phyloP scores from a whole-genome alignment of 2,797 vertebrate genomes.

The Microctenopoma steveboyesi region DNA sequence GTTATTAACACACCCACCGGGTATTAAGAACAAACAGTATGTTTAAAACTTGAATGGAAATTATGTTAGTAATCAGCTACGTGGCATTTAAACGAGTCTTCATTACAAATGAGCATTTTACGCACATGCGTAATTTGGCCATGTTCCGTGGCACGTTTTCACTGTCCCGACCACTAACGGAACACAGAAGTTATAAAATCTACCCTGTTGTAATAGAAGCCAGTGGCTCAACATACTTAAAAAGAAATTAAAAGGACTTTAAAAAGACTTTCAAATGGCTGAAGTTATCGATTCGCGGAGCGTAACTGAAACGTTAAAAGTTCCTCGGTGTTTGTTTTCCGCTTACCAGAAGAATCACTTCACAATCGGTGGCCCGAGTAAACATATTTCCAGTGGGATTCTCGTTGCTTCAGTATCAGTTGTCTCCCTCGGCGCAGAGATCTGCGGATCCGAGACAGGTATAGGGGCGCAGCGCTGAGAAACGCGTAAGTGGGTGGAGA shows the following conservation, averaged over 20 bases:
- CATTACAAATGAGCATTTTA: constrained; percentile 22
- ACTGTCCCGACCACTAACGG: not conserved
- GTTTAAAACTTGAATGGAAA: not conserved
- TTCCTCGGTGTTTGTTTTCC: not conserved
- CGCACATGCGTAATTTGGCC: constrained; percentile 31
- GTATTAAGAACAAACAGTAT: not conserved
- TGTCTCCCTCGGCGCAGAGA: constrained; percentile 30
- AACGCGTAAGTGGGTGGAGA: constrained; percentile 75
- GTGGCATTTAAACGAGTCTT: not conserved
- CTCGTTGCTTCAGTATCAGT: not conserved
- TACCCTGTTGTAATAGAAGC: not conserved
- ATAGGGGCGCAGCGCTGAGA: constrained; percentile 41
- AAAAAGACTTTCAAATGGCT: not conserved
- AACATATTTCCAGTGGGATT: fast-evolving
- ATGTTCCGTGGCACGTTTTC: not conserved
- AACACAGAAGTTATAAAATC: not conserved
- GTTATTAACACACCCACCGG: constrained; percentile 9
- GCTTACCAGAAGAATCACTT: constrained; percentile 65
- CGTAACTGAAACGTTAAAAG: not conserved
- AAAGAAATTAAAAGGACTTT: not conserved
- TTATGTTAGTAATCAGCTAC: not conserved
- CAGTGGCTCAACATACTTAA: too few relatives aligned
- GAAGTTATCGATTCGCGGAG: not conserved
- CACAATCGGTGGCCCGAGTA: constrained; percentile 5
- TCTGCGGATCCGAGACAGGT: constrained; percentile 52